These are phyloP conservation scores for Calyptommatus sinebrachiatus DNA, from an alignment of 2,113 vertebrate species.

Conservation along the genomic window DNA sequence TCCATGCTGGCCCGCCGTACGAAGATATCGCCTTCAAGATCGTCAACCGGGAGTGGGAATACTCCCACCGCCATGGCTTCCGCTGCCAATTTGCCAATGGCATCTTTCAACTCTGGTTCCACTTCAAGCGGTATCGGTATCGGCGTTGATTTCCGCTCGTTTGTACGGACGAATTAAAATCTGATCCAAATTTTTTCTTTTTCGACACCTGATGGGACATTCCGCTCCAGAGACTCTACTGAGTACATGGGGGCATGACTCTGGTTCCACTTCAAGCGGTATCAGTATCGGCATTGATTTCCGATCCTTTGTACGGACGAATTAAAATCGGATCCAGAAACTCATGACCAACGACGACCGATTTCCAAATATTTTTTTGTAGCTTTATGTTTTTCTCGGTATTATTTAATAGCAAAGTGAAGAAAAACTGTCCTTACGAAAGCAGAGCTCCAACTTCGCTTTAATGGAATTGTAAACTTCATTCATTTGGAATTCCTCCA, in stretches of 20 bases:
- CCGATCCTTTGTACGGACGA: neutral
- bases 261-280: slow-evolving; percentile 98
- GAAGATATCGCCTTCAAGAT: slow-evolving; percentile 99
- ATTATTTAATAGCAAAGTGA: neutral
- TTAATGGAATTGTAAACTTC: no score
- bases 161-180: no score
- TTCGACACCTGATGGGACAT: no score
- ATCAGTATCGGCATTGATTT: slow-evolving; percentile 87
- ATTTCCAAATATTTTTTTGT: neutral
- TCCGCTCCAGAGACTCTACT: no score
- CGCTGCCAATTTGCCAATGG: slow-evolving; percentile 97
- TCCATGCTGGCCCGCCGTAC: slow-evolving; percentile 92
- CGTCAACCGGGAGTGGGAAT: slow-evolving; percentile 95
- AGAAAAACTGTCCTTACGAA: neutral
- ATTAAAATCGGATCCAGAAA: neutral
- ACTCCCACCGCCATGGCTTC: slow-evolving; percentile 94
- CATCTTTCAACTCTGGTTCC: slow-evolving; percentile 98
- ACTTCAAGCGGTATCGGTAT: slow-evolving; percentile 97
- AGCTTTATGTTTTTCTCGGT: no score
- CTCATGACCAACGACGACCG: neutral
- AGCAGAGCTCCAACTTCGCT: neutral
- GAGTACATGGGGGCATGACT: no score
- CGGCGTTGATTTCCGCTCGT: slow-evolving; percentile 71
- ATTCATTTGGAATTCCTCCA: no score
- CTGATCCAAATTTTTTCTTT: no score